A percentile compares a stretch with the other conserved stretches of the same genome.
phyloP scores from a whole-genome alignment of 1,140 invertebrate genomes.

The Drosophila sucinea region DNA sequence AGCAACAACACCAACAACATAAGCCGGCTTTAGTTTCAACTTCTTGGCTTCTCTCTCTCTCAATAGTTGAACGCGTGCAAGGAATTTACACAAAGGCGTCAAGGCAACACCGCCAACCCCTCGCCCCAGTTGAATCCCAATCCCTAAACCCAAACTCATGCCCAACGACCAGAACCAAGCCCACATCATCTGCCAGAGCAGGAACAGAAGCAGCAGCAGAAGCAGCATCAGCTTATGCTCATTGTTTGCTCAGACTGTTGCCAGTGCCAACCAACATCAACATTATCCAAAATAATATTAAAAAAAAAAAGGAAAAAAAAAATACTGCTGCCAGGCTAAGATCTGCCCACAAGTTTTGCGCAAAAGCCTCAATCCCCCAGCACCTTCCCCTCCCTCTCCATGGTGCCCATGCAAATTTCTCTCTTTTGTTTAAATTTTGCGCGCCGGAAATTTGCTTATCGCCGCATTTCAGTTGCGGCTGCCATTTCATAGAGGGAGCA shows the following conservation, averaged over 20 bases:
- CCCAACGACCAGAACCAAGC: not conserved
- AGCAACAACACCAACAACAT: slow-evolving; percentile 50
- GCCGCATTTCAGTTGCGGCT: slow-evolving; percentile 65
- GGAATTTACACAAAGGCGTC: slow-evolving; percentile 70
- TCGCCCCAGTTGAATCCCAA: not conserved
- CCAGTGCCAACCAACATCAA: slow-evolving; percentile 63
- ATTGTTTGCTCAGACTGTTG: slow-evolving; percentile 67
- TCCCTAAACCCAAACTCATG: slow-evolving; percentile 9
- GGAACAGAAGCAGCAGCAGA: not conserved
- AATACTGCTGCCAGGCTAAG: slow-evolving; percentile 28
- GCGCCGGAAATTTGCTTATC: slow-evolving; percentile 79
- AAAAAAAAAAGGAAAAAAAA: not conserved
- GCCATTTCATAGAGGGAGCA: slow-evolving; percentile 7
- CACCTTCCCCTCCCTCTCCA: not conserved
- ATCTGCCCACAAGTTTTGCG: slow-evolving; percentile 71
- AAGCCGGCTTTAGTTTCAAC: slow-evolving; percentile 63
- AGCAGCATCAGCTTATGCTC: slow-evolving; percentile 53
- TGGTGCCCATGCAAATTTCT: slow-evolving; percentile 46
- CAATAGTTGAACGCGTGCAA: slow-evolving; percentile 58
- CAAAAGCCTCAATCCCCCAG: slow-evolving; percentile 8
- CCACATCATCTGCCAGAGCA: not conserved
- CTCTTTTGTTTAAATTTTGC: slow-evolving; percentile 75
- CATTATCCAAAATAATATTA: slow-evolving; percentile 32
- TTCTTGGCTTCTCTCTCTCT: slow-evolving; percentile 56
- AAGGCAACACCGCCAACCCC: slow-evolving; percentile 52